Base-by-base conservation (phyloP, 2,888 invertebrate species). In the Ectemnius continuus region DNA sequence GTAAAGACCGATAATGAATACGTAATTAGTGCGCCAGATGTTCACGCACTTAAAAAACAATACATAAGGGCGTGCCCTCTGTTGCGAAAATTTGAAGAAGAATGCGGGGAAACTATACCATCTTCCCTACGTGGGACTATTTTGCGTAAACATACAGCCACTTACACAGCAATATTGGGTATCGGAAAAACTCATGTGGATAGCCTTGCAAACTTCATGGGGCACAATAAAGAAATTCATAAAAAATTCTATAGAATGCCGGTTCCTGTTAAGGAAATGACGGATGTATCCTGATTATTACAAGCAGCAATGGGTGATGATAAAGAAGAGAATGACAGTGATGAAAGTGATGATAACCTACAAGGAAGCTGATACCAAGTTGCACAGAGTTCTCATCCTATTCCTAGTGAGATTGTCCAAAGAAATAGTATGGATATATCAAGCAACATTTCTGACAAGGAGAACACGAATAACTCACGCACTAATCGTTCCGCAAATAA, bases 121-220 rank as follows among this genome's bases (percentile, higher is more conserved):
- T 46, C 61, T 52, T 71, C 78, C 56, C 70, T 85, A 20, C 73
- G 79, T 18, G 81, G 80, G 26, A 85, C 85, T 6, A 67, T 58
- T 11, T n/a, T 84, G 6, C 69, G 83, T n/a, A 86, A 84, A 69
- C 84, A 85, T 64, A 82, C 84, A 26, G 85, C 85, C 0, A 84
- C 85, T 4, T 79, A 76, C 16, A 84, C 81, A 20, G 74, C 82
- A 18, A 67, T 79, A 67, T 70, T 84, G 59, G 75, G 78, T 59
- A 61, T 86, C 23, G 59, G 78, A 47, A 84, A 85, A 58, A 70
- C 60, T 56, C 74, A 82, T 76, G 75, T 86, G 1, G 73, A 69
- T n/a, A 75, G 80, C 47, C 58, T 86, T 5, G 81, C 81, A 4
- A 82, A 81, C 59, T 86, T 83, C 65, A 76, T 86, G 79, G 84